phyloP scores from a whole-genome alignment of 2,797 vertebrate species.

The Uromys caudimaculatus region DNA sequence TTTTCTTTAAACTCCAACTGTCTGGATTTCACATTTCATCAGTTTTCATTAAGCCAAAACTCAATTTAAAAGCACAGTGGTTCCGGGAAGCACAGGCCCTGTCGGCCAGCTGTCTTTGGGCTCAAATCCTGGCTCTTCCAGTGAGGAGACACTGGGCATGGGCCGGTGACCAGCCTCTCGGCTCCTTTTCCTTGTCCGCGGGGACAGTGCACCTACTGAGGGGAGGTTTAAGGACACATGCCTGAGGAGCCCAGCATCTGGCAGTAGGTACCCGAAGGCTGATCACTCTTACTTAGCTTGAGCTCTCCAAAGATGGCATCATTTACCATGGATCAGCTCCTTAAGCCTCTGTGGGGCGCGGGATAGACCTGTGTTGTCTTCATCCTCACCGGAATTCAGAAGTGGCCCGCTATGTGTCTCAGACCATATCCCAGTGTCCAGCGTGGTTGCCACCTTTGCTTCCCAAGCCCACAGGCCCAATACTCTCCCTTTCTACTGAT shows the following conservation, averaged over 20 bases:
- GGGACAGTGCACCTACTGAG: not conserved
- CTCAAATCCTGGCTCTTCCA: constrained; percentile 15
- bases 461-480: not conserved
- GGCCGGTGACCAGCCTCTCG: not conserved
- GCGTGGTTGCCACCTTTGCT: not conserved
- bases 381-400: not conserved
- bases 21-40: not conserved
- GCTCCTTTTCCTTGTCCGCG: constrained; percentile 6
- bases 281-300: not conserved
- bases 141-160: not conserved
- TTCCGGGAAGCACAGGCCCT: not conserved
- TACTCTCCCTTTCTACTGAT: not conserved
- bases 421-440: not conserved
- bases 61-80: constrained; percentile 26
- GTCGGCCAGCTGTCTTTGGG: constrained; percentile 47
- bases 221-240: constrained; percentile 41
- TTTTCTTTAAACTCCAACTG: not conserved
- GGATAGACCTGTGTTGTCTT: not conserved
- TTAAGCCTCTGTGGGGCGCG: not conserved
- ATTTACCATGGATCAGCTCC: not conserved
- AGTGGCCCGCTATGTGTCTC: not conserved
- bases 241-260: not conserved
- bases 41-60: constrained; percentile 39
- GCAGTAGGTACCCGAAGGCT: not conserved
- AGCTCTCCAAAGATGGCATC: not conserved